These are phyloP conservation scores for Oreochromis grahami DNA, from an alignment of 2,797 vertebrate species.

Conservation along the genomic window DNA sequence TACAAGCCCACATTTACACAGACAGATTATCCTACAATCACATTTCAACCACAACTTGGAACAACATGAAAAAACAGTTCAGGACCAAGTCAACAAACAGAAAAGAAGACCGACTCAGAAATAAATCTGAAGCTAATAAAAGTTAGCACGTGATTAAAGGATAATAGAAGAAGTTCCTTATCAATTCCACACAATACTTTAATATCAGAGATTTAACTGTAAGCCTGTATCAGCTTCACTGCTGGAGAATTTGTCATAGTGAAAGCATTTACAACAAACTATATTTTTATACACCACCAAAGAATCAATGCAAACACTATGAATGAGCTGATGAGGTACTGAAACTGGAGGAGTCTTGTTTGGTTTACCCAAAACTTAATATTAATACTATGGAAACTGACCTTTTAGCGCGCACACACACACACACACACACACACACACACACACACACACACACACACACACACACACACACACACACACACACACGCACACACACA, in stretches of 20 bases:
- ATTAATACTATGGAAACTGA: not conserved
- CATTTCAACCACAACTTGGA: not conserved
- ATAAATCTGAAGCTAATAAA: not conserved
- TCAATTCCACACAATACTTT: not conserved
- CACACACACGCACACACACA: fast-evolving
- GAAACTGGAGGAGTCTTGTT: not conserved
- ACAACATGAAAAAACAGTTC: not conserved
- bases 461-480: fast-evolving
- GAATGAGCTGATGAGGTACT: not conserved
- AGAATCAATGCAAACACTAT: not conserved
- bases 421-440: fast-evolving
- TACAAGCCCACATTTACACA: not conserved
- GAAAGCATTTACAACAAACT: not conserved
- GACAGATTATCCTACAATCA: not conserved
- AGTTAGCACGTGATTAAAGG: not conserved
- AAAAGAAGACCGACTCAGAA: not conserved
- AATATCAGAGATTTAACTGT: not conserved
- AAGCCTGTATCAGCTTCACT: not conserved
- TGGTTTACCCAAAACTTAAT: not conserved
- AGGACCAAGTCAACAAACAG: not conserved
- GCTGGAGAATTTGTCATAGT: not conserved
- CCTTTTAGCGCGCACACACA: fast-evolving
- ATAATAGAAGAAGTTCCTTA: not conserved
- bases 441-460: fast-evolving
- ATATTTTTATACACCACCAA: not conserved